Percentiles rank a stretch among this genome's conserved stretches.
Evolutionary conservation across 1,140 invertebrate genomes (phyloP).

Genomic region (Hirudo medicinalis): DNA sequence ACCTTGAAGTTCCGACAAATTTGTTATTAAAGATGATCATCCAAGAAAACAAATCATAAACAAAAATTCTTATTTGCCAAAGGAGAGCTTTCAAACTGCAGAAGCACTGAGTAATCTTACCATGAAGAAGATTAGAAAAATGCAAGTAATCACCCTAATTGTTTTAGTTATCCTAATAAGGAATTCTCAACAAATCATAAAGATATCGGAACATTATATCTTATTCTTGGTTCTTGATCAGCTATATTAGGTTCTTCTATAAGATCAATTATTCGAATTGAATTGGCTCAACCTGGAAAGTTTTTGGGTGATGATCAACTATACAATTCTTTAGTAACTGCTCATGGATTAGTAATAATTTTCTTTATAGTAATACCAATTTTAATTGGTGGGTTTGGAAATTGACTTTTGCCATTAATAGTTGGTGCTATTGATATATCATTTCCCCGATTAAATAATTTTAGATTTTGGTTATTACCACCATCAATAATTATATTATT

Average conservation of each 20-base stretch:
- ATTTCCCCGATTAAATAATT: conserved; percentile 62
- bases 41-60: too few species aligned
- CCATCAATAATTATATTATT: too few species aligned
- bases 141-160: too few species aligned
- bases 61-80: too few species aligned
- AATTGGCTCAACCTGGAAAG: too few species aligned
- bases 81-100: too few species aligned
- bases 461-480: conserved; percentile 66
- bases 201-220: conserved; percentile 61
- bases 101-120: too few species aligned
- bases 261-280: too few species aligned
- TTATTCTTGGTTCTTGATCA: conserved; percentile 52
- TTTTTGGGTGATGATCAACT: conserved; percentile 55
- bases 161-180: too few species aligned
- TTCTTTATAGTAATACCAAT: conserved; percentile 65
- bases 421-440: conserved; percentile 58
- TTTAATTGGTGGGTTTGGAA: conserved; percentile 64
- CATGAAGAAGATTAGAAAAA: too few species aligned
- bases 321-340: conserved; percentile 58
- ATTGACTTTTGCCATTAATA: conserved; percentile 61
- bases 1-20: conserved; percentile 42
- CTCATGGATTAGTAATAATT: conserved; percentile 63
- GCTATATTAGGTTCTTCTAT: too few species aligned
- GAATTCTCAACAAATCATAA: conserved; percentile 62
- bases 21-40: too few species aligned